Percentiles rank a stretch among this genome's conserved stretches.
phyloP scores from a whole-genome alignment of 2,797 vertebrate species.

The Chiroxiphia lanceolata region DNA sequence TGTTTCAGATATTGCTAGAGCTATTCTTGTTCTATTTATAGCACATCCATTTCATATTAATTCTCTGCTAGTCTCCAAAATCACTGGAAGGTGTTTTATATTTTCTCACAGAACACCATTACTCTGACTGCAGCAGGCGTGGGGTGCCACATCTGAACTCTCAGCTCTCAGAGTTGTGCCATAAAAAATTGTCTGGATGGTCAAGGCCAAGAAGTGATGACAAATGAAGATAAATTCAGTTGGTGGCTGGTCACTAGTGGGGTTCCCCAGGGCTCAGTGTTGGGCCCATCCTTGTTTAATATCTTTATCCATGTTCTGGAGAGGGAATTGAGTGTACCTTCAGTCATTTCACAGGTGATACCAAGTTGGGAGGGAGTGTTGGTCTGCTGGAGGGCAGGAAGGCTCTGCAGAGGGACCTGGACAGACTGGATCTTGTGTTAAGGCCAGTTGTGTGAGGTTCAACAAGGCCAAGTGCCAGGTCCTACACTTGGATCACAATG shows the following conservation, averaged over 20 bases:
- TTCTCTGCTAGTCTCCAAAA: not conserved
- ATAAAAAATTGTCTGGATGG: not conserved
- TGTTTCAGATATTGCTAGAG: not conserved
- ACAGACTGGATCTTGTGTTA: not conserved
- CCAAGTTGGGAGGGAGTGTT: accelerated
- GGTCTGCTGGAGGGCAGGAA: not conserved
- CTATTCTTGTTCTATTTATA: not conserved
- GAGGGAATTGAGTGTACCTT: accelerated
- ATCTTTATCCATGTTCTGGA: not conserved
- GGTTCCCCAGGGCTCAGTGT: accelerated
- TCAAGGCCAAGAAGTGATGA: too few relatives aligned
- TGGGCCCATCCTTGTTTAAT: accelerated
- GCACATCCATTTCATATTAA: not conserved
- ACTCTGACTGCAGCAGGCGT: not conserved
- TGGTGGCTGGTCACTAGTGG: accelerated
- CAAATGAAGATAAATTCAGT: not conserved
- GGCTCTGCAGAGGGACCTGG: not conserved
- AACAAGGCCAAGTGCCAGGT: accelerated
- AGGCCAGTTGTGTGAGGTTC: accelerated
- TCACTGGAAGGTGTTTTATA: not conserved
- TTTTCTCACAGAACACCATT: not conserved
- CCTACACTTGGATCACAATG: not conserved
- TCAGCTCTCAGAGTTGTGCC: not conserved
- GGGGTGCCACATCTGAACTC: not conserved
- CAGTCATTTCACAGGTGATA: accelerated